Evolutionary conservation across 2,888 invertebrate genomes (phyloP), one percentile per base, ranked within the genome.

Genomic region (Cephalotes varians): DNA sequence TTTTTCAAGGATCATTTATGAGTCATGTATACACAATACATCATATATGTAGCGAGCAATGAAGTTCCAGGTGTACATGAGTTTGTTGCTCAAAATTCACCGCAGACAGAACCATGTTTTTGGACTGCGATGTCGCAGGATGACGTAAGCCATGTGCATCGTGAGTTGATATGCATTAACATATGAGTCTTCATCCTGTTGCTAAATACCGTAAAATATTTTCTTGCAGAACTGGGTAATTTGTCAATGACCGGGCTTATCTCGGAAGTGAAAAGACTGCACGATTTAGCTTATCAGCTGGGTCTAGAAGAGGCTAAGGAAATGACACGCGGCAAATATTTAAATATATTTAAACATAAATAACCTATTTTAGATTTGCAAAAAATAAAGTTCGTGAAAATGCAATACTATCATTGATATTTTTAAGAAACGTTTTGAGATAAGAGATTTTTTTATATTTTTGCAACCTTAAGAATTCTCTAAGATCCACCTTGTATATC

Each of bases 291-390:
- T 0, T 99, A 99, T 94, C 98, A 98, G 92, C 95, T 99, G 44
- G 99, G 99, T 3, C 95, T 98, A 21, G 98, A 99, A 93, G 99
- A 99, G 95, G 97, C 98, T 0, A 98, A 98, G 94, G 99, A 99
- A 95, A 98, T 99, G 97, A 99, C 99, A 0, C 95, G 99, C 90
- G 99, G 99, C 56, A 98, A 98, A 95, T 98, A 98, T 95, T 96
- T 99, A 87, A 98, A 98, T 93, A 98, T 99, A 93, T 98, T 97
- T 92, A 95, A 95, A 88, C 93, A 93, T 84, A 94, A 94, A 85
- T 91, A 86, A 87, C 73, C 37, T 47, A 67, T 82, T 34, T 49
- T 77, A 47, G n/a, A 58, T 47, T 51, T 47, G 6, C 21, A 69
- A 62, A 56, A 56, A n/a, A 56, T 40, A 74, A 82, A 82, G 56